Conservation (phyloP, 2,888 invertebrate genomes). For the Drosophila helvetica region DNA sequence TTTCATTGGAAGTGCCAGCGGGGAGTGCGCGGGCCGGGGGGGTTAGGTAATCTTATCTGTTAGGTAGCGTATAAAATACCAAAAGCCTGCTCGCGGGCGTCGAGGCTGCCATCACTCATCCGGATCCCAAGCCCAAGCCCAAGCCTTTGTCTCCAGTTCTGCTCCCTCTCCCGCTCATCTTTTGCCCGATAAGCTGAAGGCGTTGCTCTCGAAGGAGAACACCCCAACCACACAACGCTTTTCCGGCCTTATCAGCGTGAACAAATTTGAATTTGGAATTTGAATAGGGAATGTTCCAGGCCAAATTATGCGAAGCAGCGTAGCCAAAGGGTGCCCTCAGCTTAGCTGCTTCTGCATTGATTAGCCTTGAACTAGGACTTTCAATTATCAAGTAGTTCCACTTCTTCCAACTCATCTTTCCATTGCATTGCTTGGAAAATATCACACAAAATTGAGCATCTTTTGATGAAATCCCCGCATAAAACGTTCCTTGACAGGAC, state of each 20-base stretch:
- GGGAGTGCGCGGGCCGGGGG: slow-evolving; percentile 30
- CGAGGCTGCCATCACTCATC: slow-evolving; percentile 66
- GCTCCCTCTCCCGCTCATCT: background rate
- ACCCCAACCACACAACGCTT: background rate
- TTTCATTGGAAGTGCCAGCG: slow-evolving; percentile 80
- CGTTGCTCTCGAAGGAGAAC: background rate
- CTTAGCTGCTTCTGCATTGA: slow-evolving; percentile 37
- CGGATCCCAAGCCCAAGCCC: slow-evolving; percentile 44
- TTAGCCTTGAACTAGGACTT: slow-evolving; percentile 28
- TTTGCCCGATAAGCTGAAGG: slow-evolving; percentile 54
- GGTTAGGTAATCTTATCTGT: slow-evolving; percentile 69
- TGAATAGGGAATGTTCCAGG: slow-evolving; percentile 55
- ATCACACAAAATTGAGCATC: slow-evolving; percentile 84
- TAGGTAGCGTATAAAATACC: slow-evolving; percentile 36
- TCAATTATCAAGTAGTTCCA: slow-evolving; percentile 83
- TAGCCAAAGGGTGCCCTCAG: slow-evolving; percentile 23
- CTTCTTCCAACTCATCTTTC: slow-evolving; percentile 53
- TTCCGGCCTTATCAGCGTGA: slow-evolving; percentile 41
- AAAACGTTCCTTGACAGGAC: slow-evolving; percentile 64
- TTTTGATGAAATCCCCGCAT: slow-evolving; percentile 80
- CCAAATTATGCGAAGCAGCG: slow-evolving; percentile 65
- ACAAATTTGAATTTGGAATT: slow-evolving; percentile 53
- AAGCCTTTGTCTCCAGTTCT: slow-evolving; percentile 40
- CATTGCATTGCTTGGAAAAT: slow-evolving; percentile 67
- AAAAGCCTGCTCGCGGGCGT: slow-evolving; percentile 50